These are phyloP conservation scores for Fissipunctia ypsillon DNA, from an alignment of 2,888 invertebrate genomes.

Conservation along the genomic window DNA sequence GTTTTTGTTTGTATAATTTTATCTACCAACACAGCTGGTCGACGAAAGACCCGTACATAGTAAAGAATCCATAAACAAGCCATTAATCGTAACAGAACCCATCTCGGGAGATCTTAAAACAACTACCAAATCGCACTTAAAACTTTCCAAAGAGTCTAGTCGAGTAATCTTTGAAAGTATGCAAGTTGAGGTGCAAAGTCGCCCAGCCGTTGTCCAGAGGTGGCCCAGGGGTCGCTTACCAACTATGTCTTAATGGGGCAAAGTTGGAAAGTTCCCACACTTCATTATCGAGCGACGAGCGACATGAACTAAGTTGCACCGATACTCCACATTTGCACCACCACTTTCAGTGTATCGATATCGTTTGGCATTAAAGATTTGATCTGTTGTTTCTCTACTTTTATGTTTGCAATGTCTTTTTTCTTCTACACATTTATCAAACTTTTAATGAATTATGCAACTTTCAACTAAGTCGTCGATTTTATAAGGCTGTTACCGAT, in stretches of 20 bases:
- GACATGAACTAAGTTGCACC: conserved; percentile 61
- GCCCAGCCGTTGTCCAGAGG: conserved; percentile 55
- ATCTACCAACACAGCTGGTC: not conserved
- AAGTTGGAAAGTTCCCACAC: conserved; percentile 68
- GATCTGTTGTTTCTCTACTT: conserved; percentile 1
- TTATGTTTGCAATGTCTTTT: not conserved
- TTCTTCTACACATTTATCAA: not conserved
- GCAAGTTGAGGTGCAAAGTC: conserved; percentile 56
- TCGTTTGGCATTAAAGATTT: conserved; percentile 8
- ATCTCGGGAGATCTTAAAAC: conserved; percentile 23
- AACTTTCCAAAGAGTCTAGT: conserved; percentile 53
- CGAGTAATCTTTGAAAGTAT: conserved; percentile 56
- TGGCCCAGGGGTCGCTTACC: conserved; percentile 61
- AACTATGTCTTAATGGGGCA: conserved; percentile 75
- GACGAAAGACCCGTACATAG: not conserved
- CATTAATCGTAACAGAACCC: conserved; percentile 21
- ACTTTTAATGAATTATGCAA: conserved; percentile 25
- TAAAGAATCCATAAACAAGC: conserved; percentile 24
- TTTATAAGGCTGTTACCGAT: conserved; percentile 36
- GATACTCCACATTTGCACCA: conserved; percentile 24
- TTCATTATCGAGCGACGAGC: conserved; percentile 70
- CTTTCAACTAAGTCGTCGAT: conserved; percentile 30
- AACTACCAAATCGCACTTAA: conserved; percentile 49
- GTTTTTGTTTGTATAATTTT: not conserved
- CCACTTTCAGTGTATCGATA: conserved; percentile 31